These are phyloP conservation scores for Laticauda laticaudata DNA, from an alignment of 2,113 vertebrate genomes.

Conservation along the genomic window DNA sequence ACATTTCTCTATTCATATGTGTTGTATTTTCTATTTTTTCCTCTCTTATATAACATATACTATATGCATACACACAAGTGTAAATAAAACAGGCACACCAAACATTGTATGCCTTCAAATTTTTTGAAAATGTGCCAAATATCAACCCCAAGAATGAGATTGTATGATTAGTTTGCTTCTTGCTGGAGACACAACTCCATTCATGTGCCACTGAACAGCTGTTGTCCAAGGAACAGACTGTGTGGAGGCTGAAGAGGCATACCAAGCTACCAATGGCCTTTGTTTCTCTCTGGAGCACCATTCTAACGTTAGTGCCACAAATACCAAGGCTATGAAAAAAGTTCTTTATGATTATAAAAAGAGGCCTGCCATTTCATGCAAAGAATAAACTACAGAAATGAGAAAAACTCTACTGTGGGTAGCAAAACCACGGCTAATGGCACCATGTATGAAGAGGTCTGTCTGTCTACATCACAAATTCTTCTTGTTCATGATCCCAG, in stretches of 20 bases:
- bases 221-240: background rate
- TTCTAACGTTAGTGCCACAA: background rate
- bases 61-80: background rate
- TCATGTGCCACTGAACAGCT: background rate
- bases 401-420: background rate
- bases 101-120: background rate
- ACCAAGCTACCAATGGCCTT: background rate
- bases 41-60: background rate
- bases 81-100: background rate
- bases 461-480: background rate
- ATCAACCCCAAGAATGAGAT: background rate
- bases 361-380: background rate
- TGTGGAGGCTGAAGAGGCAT: background rate
- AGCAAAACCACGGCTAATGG: background rate
- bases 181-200: background rate
- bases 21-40: background rate
- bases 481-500: background rate
- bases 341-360: background rate
- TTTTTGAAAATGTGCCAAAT: background rate
- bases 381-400: background rate
- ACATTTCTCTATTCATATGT: background rate
- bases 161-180: background rate
- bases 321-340: background rate
- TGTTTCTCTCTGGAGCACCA: background rate
- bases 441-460: background rate